phyloP scores from a whole-genome alignment of 2,113 vertebrate genomes.

The Taxidea taxus region DNA sequence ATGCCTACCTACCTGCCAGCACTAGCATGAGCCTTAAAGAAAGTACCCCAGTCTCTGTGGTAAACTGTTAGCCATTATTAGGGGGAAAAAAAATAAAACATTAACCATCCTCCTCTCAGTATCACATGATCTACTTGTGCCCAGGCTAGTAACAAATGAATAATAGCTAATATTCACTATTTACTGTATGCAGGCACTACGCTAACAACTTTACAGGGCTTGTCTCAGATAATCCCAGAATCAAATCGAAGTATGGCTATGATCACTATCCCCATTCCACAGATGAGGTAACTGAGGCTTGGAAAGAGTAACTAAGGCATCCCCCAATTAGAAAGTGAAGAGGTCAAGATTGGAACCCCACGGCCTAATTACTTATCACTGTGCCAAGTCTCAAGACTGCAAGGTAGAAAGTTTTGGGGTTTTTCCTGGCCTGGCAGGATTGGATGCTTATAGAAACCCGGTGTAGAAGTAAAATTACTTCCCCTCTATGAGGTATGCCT shows the following conservation, averaged over 20 bases:
- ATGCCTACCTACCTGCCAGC: neutral
- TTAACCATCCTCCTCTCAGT: neutral
- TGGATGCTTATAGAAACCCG: neutral
- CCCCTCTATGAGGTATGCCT: neutral
- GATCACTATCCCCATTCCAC: neutral
- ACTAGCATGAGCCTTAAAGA: neutral
- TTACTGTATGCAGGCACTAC: neutral
- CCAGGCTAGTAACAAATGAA: neutral
- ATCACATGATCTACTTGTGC: neutral
- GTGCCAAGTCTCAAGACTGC: neutral
- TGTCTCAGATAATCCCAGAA: neutral
- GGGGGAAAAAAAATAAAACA: neutral
- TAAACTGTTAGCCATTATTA: neutral
- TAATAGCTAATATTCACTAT: neutral
- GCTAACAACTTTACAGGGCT: neutral
- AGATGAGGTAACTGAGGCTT: neutral
- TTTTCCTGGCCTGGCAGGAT: neutral
- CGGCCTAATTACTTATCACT: neutral
- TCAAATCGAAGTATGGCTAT: neutral
- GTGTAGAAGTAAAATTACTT: neutral
- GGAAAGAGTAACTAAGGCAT: neutral
- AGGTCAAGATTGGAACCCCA: neutral
- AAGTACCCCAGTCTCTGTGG: neutral
- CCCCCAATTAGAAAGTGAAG: neutral
- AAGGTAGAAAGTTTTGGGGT: neutral